Base-by-base conservation (phyloP, 2,888 invertebrate species). In the Lasioglossum zephyrum region DNA sequence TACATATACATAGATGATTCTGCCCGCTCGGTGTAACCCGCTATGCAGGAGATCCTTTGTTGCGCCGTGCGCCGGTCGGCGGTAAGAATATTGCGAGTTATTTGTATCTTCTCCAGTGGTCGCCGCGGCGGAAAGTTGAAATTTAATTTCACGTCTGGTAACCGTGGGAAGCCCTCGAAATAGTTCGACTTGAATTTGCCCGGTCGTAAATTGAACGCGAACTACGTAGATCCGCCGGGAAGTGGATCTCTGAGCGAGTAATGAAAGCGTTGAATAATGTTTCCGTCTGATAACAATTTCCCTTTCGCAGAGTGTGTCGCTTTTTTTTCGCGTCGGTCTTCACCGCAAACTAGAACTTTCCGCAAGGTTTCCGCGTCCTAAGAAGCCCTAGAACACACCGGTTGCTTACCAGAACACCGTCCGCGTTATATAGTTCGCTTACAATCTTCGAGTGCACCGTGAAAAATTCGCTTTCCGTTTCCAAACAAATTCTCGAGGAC, bases 71-170 rank as follows among this genome's bases (percentile, higher is more conserved):
- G 13, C 22, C 13, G 13, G 9, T 1, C 13, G 9, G 31, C 9
- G 57, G 39, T 36, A 73, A 77, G 47, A 74, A 47, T 74, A 69
- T 74, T 47, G n/a, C 73, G 53, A 73, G 60, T 66, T 57, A 36
- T 3, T 41, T 22, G 41, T 49, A 41, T 49, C 31, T 18, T 13
- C 26, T 11, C 36, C 8, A 18, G n/a, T n/a, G n/a, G 57, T 26
- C 63, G 26, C 36, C 36, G 39, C 47, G 11, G 39, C 13, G 60
- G 70, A 73, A 84, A 70, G 81, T 81, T 73, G 53, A 36, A 72
- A 81, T 66, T 81, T 63, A 76, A 74, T 84, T 82, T 77, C 13
- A 36, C 69, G 39, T 77, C 16, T 26, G 16, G 49, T 49, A 22
- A 31, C 31, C 22, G 31, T 49, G 73, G 73, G 31, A 49, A 73